Conservation (phyloP, 2,888 invertebrate genomes). For the Drosophila melanocephala region DNA sequence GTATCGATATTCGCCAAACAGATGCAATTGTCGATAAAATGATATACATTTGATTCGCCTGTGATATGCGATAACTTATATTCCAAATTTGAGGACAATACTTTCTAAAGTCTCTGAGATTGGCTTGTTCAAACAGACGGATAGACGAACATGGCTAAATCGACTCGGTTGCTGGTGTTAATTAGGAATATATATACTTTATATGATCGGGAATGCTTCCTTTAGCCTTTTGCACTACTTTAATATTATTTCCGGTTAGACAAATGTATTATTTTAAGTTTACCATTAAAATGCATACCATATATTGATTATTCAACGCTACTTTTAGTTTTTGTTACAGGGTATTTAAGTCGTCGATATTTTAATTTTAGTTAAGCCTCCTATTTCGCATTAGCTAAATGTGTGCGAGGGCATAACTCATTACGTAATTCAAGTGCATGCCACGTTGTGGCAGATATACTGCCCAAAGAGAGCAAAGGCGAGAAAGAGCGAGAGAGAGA, state of each 20-base stretch:
- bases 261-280: neutral
- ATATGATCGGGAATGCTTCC: neutral
- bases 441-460: constrained; percentile 22
- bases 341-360: neutral
- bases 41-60: no score
- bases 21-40: neutral
- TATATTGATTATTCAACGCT: neutral
- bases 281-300: neutral
- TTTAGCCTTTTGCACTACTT: neutral
- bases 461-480: constrained; percentile 16
- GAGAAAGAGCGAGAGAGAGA: neutral
- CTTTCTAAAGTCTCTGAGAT: fast-evolving
- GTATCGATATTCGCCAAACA: neutral
- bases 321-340: neutral
- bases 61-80: neutral
- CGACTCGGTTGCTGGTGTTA: neutral
- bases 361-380: neutral
- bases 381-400: constrained; percentile 35
- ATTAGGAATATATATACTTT: neutral
- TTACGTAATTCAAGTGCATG: constrained; percentile 65
- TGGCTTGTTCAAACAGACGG: neutral
- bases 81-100: neutral
- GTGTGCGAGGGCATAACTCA: constrained; percentile 57
- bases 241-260: neutral
- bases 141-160: neutral